Percentiles rank a stretch among this genome's conserved stretches.
These are phyloP conservation scores for Neogobius melanostomus DNA, from an alignment of 2,113 vertebrate species.

Conservation along the genomic window DNA sequence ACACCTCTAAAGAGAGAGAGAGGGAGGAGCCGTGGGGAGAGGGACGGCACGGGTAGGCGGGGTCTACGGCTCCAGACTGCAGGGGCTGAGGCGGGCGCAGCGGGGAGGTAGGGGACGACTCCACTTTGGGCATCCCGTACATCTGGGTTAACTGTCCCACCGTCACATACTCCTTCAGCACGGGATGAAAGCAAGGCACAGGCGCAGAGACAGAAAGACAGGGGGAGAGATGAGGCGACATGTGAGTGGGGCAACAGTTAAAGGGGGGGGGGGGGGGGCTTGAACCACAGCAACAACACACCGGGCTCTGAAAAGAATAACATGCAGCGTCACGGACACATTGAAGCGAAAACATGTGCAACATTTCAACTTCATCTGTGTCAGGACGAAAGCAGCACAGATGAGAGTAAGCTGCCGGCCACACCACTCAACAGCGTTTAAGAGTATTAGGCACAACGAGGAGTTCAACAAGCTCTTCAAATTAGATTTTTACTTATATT, in stretches of 20 bases:
- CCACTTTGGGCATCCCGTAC: conserved; percentile 77
- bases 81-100: conserved; percentile 48
- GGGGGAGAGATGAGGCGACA: conserved; percentile 45
- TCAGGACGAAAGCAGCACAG: neutral
- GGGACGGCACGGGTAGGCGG: conserved; percentile 72
- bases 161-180: conserved; percentile 71
- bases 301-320: conserved; percentile 2
- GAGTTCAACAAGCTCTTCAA: no score
- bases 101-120: conserved; percentile 71
- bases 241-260: conserved; percentile 12
- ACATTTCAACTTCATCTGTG: neutral
- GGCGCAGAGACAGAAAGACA: conserved; percentile 22
- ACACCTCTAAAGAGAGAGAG: conserved; percentile 82
- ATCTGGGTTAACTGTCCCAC: conserved; percentile 73
- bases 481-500: no score
- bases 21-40: conserved; percentile 77
- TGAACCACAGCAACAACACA: conserved; percentile 28
- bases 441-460: no score
- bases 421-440: neutral
- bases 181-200: conserved; percentile 6
- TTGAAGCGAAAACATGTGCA: conserved; percentile 4
- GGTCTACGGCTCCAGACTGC: conserved; percentile 67
- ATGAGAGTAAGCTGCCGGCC: neutral
- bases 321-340: conserved; percentile 2
- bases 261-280: conserved; percentile 5